Evolutionary conservation across 2,888 invertebrate genomes (phyloP), one percentile per base, ranked within the genome.

Genomic region (Emmelina monodactyla): DNA sequence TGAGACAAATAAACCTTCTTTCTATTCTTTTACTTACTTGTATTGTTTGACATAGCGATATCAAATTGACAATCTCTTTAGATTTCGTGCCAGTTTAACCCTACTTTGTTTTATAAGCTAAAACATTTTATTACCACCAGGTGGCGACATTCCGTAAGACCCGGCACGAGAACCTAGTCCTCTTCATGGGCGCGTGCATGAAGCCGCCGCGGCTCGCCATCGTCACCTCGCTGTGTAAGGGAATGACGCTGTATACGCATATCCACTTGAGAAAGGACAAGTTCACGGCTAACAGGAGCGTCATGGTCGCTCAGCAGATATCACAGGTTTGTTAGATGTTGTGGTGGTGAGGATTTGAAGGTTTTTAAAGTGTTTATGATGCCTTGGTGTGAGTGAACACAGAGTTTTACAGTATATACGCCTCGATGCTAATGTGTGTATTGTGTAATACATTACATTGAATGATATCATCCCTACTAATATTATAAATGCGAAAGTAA

Each of bases 151-250:
- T 98, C 75, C 88, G 97, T 39, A 98, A 98, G 79, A 97, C 98
- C 5, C 87, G 99, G 0, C 99, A 99, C 75, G 98, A 98, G 71
- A 99, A 99, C 83, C 78, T 99, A 45, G 96, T 98, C 34, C 84
- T 99, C 34, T 99, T 99, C 78, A 97, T 98, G 94, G 99, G 99
- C 43, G 98, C 97, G 45, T 98, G 97, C 68, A 96, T 97, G 94
- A 97, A 97, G 73, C 95, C 95, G 41, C 96, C 97, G 16, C 87
- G 91, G 47, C 84, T 98, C 52, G 98, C 97, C 28, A 97, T 99
- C 58, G 96, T 99, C 25, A 99, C 97, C 39, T 94, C 95, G 56
- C 87, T 97, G 65, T 97, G 97, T 76, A 95, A 96, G 76, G 97
- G 97, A 44, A 91, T 89, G 83, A 96, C 97, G 31, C 84, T 98